Evolutionary conservation across 2,113 vertebrate genomes (phyloP).

Genomic region (Neomonachus schauinslandi): DNA sequence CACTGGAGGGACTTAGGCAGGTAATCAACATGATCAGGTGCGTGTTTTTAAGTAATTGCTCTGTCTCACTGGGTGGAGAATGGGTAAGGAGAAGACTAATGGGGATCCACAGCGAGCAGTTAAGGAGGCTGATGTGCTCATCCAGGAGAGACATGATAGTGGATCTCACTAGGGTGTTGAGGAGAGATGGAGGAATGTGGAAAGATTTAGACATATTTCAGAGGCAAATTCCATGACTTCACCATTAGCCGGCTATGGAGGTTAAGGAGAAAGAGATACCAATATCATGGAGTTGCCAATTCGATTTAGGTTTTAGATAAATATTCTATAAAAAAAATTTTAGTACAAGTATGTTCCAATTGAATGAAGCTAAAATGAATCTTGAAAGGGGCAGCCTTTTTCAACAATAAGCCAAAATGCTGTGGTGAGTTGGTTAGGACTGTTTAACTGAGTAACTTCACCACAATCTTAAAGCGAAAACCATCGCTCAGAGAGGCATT

Average conservation of each 20-base stretch:
- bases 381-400: not conserved
- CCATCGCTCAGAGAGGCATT: not conserved
- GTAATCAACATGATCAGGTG: too few relatives aligned
- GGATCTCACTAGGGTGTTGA: not conserved
- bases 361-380: not conserved
- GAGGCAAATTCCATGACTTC: not conserved
- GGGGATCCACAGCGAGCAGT: accelerated
- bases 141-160: not conserved
- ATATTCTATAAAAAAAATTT: not conserved
- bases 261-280: not conserved
- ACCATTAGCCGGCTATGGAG: not conserved
- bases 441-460: not conserved
- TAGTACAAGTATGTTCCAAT: not conserved
- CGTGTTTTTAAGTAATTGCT: not conserved
- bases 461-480: not conserved
- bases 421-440: not conserved
- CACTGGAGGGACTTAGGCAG: not conserved
- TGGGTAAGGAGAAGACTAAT: not conserved
- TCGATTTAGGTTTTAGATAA: not conserved
- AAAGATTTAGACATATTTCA: not conserved
- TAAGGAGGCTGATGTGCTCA: not conserved
- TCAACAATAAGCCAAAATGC: not conserved
- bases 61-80: not conserved
- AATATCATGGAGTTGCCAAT: not conserved
- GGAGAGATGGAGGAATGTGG: not conserved